Conservation (phyloP, 2,797 vertebrate species). For the Capromys pilorides region DNA sequence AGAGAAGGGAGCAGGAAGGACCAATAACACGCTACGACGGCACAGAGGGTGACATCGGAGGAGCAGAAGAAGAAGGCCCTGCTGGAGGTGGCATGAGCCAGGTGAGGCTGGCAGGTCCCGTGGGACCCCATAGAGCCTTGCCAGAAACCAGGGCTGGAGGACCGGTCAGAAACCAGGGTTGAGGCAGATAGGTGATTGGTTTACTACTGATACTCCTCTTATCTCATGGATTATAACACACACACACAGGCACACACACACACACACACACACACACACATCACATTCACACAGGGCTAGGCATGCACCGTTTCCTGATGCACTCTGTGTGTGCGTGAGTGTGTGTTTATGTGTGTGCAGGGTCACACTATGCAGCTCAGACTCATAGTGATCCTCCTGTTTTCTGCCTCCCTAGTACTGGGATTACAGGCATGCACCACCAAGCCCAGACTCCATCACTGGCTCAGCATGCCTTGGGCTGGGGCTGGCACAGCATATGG, state of each 20-base stretch:
- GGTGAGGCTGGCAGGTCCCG: not conserved
- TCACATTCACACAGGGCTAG: not conserved
- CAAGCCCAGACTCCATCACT: too few species aligned
- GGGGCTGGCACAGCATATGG: too few species aligned
- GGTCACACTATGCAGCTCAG: too few species aligned
- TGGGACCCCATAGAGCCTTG: not conserved
- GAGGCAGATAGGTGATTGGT: not conserved
- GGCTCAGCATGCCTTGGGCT: too few species aligned
- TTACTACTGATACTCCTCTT: not conserved
- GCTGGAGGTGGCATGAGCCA: not conserved
- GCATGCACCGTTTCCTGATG: not conserved
- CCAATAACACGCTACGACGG: not conserved
- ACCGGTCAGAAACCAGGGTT: not conserved
- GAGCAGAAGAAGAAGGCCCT: not conserved
- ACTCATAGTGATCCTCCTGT: too few species aligned
- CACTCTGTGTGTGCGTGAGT: too few species aligned
- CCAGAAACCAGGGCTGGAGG: not conserved
- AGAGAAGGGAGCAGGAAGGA: not conserved
- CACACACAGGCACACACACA: too few species aligned
- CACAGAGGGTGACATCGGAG: not conserved
- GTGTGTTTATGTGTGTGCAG: too few species aligned
- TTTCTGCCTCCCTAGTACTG: too few species aligned
- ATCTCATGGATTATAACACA: too few species aligned
- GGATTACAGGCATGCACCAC: too few species aligned
- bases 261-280: too few species aligned